phyloP scores from a whole-genome alignment of 2,113 vertebrate genomes.

The Aythya baeri region DNA sequence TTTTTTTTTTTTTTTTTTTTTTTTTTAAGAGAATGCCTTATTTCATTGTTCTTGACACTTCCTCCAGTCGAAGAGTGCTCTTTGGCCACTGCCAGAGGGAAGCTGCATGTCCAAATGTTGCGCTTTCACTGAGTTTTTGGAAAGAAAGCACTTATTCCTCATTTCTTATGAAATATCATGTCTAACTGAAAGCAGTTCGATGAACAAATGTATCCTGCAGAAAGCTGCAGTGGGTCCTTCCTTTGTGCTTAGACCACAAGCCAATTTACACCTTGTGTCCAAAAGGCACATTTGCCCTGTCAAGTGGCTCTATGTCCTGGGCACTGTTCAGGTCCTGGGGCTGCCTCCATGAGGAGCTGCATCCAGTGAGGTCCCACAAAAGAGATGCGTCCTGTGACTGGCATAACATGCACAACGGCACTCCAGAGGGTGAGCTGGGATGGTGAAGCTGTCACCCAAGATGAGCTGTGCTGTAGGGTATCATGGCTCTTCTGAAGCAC shows the following conservation, averaged over 20 bases:
- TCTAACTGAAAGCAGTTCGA: neutral
- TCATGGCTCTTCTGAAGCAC: no score
- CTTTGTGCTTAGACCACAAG: neutral
- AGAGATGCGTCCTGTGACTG: fast-evolving
- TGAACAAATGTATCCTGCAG: no score
- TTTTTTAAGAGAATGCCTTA: neutral
- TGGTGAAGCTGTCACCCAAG: neutral
- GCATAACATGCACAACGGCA: fast-evolving
- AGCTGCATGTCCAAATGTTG: neutral
- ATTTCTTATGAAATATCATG: neutral
- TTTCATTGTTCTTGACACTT: neutral
- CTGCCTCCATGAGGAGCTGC: fast-evolving
- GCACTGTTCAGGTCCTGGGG: neutral
- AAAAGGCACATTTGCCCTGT: neutral
- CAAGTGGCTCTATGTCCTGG: no score
- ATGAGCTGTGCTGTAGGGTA: neutral
- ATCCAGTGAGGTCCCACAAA: neutral
- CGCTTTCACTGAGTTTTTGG: neutral
- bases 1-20: neutral
- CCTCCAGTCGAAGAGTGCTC: neutral
- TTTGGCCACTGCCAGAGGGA: neutral
- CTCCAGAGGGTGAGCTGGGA: neutral
- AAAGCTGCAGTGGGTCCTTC: neutral
- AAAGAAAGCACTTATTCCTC: neutral
- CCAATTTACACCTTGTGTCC: no score